Base-by-base conservation (phyloP, 2,888 invertebrate genomes). In the Trachelus iudaicus region DNA sequence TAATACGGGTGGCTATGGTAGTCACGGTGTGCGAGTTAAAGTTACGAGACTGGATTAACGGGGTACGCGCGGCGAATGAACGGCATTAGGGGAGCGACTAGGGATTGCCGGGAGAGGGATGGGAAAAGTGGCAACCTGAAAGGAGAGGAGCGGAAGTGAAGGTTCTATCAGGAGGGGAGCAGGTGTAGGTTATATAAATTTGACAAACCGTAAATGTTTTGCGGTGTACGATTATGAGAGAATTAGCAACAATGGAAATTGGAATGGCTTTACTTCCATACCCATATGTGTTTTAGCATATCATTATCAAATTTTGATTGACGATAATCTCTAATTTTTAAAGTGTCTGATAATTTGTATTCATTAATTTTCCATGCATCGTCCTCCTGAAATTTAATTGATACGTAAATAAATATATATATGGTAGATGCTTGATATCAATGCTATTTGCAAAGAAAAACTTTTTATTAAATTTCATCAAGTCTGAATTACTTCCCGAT, bases 21-120 rank as follows among this genome's bases (percentile, higher is more conserved):
- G 73, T 79, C 76, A 79, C 81, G 79, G 37, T 40, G 79, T 73
- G 76, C 76, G 83, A 81, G 81, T 78, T 79, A 82, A 80, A 81
- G 82, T 81, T 81, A 81, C 80, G 82, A 82, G 79, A 79, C 75
- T 73, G 84, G 85, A 86, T 86, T 86, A 85, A 84, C 84, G 80
- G 84, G 82, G 83, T 82, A 83, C 83, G 84, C 82, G 82, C 79
- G 80, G 84, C 85, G 83, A 84, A 85, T 85, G 84, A 84, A 83
- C 83, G 84, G 83, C 84, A 83, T 84, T 85, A 83, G 79, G 80
- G 82, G 81, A 83, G 79, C 74, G 76, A 69, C 68, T 75, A 71
- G 80, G 77, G 81, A 82, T 82, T 71, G 79, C 76, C 81, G 79
- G 56, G 74, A 75, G 75, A 79, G 75, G 80, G 76, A 79, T 69